phyloP scores from a whole-genome alignment of 2,797 vertebrate genomes.

The Anabas testudineus region DNA sequence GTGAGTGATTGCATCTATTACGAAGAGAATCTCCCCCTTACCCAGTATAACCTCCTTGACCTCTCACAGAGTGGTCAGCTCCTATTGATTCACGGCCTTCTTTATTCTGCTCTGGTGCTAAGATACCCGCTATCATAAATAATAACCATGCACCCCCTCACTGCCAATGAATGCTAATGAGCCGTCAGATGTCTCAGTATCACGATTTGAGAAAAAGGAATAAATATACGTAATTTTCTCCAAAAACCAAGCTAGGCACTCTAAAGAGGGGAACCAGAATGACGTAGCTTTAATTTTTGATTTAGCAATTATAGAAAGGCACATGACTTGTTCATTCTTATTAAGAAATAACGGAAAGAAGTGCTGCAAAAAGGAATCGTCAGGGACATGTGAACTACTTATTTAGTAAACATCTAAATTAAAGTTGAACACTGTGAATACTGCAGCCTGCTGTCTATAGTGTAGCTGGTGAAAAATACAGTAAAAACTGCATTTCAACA shows the following conservation, averaged over 20 bases:
- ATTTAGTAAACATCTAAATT: not conserved
- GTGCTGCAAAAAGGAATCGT: not conserved
- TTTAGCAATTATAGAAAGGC: constrained; percentile 2
- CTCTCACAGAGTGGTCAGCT: constrained; percentile 33
- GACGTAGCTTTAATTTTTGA: not conserved
- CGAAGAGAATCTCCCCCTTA: constrained; percentile 27
- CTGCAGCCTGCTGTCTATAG: not conserved
- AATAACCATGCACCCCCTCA: constrained; percentile 24
- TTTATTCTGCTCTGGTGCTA: constrained; percentile 25
- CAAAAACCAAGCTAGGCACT: not conserved
- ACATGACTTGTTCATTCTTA: not conserved
- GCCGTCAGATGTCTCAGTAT: constrained; percentile 1
- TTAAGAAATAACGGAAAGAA: not conserved
- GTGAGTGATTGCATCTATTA: constrained; percentile 4
- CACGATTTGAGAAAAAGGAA: constrained; percentile 14
- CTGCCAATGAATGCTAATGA: constrained; percentile 38
- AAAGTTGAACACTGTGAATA: not conserved
- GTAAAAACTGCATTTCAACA: not conserved
- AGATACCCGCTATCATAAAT: constrained; percentile 27
- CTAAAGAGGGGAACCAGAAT: not conserved
- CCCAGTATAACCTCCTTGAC: constrained; percentile 52
- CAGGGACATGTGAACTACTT: too few species aligned
- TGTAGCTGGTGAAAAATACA: not conserved
- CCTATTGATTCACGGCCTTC: constrained; percentile 58
- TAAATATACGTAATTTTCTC: not conserved